Evolutionary conservation across 2,888 invertebrate species (phyloP), one percentile per base, ranked within the genome.

Genomic region (Microctonus hyperodae): DNA sequence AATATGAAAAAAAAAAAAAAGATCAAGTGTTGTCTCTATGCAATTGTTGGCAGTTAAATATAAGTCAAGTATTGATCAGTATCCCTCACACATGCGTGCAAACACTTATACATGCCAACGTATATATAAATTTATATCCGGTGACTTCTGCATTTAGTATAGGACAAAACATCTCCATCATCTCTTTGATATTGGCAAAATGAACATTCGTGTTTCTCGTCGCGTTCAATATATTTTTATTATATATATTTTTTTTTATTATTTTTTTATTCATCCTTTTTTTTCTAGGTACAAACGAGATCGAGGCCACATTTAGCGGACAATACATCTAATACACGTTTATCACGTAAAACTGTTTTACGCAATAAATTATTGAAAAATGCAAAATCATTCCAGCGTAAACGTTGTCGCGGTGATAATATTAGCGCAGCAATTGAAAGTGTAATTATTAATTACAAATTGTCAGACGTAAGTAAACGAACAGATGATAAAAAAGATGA

Each of bases 281-380:
- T 61, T 50, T 33, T 65, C n/a, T 67, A 82, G 82, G 78, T 79
- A 70, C 81, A 80, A 70, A 79, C 80, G 9, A 76, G 79, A 73
- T 76, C 81, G 28, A 73, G 78, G 44, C 76, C 75, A 10, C 78
- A 74, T 28, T 71, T 77, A 51, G 73, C 75, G 23, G 74, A 76
- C 20, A 78, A 79, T 16, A 76, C 67, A 50, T 76, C 74, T 40
- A 71, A 68, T 10, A 74, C 74, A 6, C 74, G 73, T 6, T 64
- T 76, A n/a, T 69, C 76, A 22, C 70, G 72, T 28, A 83, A 83
- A 64, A 79, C 81, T 0, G 80, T 73, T n/a, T 68, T 83, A 33
- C 76, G 81, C 60, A 83, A 83, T 69, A 81, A 83, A 61, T 66
- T 83, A 40, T 69, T 83, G 69, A 82, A 83, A 68, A 82, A 83